A percentile compares a stretch with the other conserved stretches of the same genome.
phyloP scores from a whole-genome alignment of 2,113 vertebrate species.

The Toxotes chatareus region DNA sequence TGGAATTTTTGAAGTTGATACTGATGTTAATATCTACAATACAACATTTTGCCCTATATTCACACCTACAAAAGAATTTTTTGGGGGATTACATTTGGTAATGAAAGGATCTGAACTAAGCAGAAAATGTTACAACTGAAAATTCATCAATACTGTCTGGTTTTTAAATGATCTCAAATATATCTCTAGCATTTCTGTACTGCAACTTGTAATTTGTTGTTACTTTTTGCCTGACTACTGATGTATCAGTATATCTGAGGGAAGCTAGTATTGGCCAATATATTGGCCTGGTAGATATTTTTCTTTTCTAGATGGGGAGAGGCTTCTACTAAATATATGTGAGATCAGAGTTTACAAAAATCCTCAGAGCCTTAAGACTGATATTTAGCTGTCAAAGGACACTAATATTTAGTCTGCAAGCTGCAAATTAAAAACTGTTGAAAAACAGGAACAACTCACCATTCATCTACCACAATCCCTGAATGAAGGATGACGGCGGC shows the following conservation, averaged over 20 bases:
- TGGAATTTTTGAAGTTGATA: background rate
- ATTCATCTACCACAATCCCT: background rate
- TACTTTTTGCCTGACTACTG: background rate
- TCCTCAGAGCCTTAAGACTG: background rate
- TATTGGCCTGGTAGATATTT: background rate
- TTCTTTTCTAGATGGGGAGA: background rate
- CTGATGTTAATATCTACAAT: background rate
- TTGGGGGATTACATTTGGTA: background rate
- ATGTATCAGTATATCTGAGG: background rate
- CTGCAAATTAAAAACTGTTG: background rate
- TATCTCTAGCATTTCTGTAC: background rate
- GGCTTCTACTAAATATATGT: background rate
- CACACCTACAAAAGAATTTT: too few relatives aligned
- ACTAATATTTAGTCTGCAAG: constrained; percentile 1
- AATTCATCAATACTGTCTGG: background rate
- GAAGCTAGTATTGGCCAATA: background rate
- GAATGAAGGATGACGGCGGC: background rate
- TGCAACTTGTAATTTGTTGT: background rate
- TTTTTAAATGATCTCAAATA: background rate
- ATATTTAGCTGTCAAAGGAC: background rate
- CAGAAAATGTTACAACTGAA: background rate
- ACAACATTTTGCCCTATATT: background rate
- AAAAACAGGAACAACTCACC: background rate
- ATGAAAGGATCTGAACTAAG: background rate
- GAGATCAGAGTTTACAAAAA: background rate